Percentiles rank a stretch among this genome's conserved stretches.
Evolutionary conservation across 2,113 vertebrate species (phyloP).

Genomic region (Xiphorhynchus elegans): DNA sequence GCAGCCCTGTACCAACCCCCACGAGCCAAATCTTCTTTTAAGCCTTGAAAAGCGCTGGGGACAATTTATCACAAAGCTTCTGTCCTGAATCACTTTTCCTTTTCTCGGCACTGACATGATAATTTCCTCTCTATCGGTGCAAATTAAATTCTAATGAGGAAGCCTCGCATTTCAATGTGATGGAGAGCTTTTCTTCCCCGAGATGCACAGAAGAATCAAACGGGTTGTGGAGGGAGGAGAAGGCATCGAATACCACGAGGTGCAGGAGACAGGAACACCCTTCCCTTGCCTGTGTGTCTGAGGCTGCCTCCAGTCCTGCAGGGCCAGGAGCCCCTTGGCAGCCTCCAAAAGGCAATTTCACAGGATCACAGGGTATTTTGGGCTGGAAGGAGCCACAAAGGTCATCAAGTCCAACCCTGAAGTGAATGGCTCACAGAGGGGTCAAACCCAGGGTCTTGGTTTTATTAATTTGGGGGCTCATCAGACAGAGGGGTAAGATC

Average conservation of each 20-base stretch:
- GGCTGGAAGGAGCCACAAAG: neutral
- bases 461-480: neutral
- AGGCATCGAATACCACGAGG: neutral
- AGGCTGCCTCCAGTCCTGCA: neutral
- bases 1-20: neutral
- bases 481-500: too few relatives aligned
- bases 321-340: neutral
- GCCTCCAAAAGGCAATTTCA: neutral
- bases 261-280: rapidly evolving
- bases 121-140: conserved; percentile 58
- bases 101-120: conserved; percentile 53
- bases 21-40: neutral
- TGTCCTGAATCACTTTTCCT: neutral
- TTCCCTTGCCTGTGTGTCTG: neutral
- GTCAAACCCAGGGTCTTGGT: neutral
- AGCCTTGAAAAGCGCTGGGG: neutral
- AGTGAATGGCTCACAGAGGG: neutral
- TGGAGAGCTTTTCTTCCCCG: conserved; percentile 19
- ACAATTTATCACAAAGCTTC: neutral
- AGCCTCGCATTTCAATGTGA: conserved; percentile 42
- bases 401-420: neutral
- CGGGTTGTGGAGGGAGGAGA: neutral
- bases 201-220: neutral
- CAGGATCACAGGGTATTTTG: neutral
- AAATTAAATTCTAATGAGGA: conserved; percentile 70